Evolutionary conservation across 2,888 invertebrate genomes (phyloP), one percentile per base, ranked within the genome.

Genomic region (Andrena chrysosceles): DNA sequence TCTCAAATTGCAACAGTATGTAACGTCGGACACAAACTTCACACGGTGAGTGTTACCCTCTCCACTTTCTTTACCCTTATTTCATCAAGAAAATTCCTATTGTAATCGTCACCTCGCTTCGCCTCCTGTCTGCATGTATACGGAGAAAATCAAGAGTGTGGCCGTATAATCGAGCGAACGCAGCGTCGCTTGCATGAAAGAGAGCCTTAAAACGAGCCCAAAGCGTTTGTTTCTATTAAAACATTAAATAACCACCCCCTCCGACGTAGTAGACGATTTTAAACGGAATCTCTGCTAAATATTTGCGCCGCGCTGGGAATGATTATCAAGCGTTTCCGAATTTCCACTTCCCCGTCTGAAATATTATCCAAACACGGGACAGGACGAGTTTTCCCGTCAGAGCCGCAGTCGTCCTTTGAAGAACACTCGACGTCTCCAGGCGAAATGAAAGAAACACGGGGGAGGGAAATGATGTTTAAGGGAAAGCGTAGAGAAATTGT

Each of bases 1-100:
- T 81, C 88, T 66, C 85, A 90, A 77, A 80, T 91, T 93, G 67
- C 90, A 90, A 75, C 89, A 89, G 64, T 89, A 91, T 66, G 89
- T 90, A 29, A 83, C 81, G n/a, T 90, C 90, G 82, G 85, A 89
- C 35, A 85, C 86, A 29, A 76, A 83, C 85, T 89, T 87, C 88
- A 90, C 90, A 85, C 89, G 93, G 93, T 93, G 83, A 93, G 92
- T 91, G 49, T 77, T 42, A 4, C 7, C 16, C 8, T 54, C 62
- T 69, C 13, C 74, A 13, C 68, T 33, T 10, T 52, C 0, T 69
- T 67, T n/a, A 29, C n/a, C 49, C 13, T 33, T 54, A 10, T 23
- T 13, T 79, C 26, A 8, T 2, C 2, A 68, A 35, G 16, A 20
- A 20, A 52, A 20, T 52, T 3, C 63, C n/a, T 54, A n/a, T 23